These are phyloP conservation scores for Habropoda laboriosa DNA, from an alignment of 1,140 invertebrate genomes.

Conservation along the genomic window DNA sequence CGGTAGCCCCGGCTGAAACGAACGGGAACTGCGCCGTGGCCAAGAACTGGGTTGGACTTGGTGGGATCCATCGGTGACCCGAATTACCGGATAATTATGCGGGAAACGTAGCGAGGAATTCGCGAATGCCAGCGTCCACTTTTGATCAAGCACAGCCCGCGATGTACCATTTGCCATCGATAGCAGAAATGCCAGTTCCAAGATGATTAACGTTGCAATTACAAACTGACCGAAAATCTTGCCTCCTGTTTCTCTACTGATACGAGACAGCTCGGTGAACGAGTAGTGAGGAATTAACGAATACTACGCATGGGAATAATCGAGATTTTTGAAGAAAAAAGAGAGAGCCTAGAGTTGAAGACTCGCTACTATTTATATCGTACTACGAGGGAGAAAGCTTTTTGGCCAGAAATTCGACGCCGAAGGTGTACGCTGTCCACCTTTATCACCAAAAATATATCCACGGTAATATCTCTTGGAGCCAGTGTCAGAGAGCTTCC, in stretches of 20 bases:
- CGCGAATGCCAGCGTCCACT: background rate
- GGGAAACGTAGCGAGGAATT: background rate
- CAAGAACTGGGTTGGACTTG: background rate
- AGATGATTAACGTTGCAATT: too few relatives aligned
- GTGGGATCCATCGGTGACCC: background rate
- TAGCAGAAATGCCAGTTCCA: too few relatives aligned
- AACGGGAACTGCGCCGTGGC: too few relatives aligned
- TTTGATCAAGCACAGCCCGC: background rate
- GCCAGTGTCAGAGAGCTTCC: background rate
- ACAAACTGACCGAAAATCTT: too few relatives aligned
- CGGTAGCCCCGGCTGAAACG: background rate
- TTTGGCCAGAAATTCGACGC: background rate
- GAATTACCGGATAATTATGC: slow-evolving; percentile 17
- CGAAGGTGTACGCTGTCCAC: background rate
- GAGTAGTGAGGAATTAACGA: too few relatives aligned
- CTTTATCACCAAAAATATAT: background rate
- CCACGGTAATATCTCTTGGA: background rate
- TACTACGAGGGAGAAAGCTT: background rate
- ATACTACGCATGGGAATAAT: too few relatives aligned
- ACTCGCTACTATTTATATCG: background rate
- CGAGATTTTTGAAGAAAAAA: background rate
- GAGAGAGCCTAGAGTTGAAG: background rate
- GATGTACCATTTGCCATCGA: too few relatives aligned
- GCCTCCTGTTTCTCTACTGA: too few relatives aligned
- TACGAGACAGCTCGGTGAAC: too few relatives aligned